phyloP scores from a whole-genome alignment of 2,797 vertebrate genomes.

The Sternarchorhynchus goeldii region DNA sequence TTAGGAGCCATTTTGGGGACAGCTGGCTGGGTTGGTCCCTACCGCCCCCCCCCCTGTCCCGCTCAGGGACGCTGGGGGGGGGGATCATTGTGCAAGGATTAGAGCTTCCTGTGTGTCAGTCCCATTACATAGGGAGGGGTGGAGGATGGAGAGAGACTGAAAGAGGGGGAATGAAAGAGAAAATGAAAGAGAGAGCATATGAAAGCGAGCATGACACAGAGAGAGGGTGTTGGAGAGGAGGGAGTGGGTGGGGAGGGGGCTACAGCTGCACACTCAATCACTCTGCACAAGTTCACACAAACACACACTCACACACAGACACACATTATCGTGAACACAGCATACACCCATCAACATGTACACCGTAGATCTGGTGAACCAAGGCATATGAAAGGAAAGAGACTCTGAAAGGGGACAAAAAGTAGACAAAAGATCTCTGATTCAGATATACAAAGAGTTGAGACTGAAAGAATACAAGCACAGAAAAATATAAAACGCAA shows the following conservation, averaged over 20 bases:
- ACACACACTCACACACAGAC: slow-evolving; percentile 66
- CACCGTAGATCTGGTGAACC: slow-evolving; percentile 62
- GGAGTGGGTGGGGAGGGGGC: slow-evolving; percentile 59
- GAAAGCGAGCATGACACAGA: slow-evolving; percentile 58
- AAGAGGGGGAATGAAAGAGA: slow-evolving; percentile 74
- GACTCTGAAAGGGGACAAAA: slow-evolving; percentile 71
- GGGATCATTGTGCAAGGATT: slow-evolving; percentile 81
- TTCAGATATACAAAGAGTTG: slow-evolving; percentile 62
- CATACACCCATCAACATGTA: slow-evolving; percentile 52
- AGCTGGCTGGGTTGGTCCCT: slow-evolving; percentile 80
- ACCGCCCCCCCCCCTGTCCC: slow-evolving; percentile 68
- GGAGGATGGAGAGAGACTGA: slow-evolving; percentile 57
- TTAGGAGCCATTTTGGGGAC: slow-evolving; percentile 83
- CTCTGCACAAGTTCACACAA: slow-evolving; percentile 70
- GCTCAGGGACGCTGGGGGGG: slow-evolving; percentile 73
- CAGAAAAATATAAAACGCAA: not conserved
- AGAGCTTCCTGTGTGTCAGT: slow-evolving; percentile 83
- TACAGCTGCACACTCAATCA: slow-evolving; percentile 83
- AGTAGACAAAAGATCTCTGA: slow-evolving; percentile 59
- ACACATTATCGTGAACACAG: slow-evolving; percentile 51
- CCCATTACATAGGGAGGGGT: slow-evolving; percentile 71
- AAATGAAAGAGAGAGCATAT: slow-evolving; percentile 75
- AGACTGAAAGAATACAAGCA: slow-evolving; percentile 59
- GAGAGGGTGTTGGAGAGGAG: slow-evolving; percentile 53
- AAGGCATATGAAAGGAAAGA: slow-evolving; percentile 76